Evolutionary conservation across 2,797 vertebrate genomes (phyloP), one percentile per base, ranked within the genome.

Genomic region (Glossophaga mutica): DNA sequence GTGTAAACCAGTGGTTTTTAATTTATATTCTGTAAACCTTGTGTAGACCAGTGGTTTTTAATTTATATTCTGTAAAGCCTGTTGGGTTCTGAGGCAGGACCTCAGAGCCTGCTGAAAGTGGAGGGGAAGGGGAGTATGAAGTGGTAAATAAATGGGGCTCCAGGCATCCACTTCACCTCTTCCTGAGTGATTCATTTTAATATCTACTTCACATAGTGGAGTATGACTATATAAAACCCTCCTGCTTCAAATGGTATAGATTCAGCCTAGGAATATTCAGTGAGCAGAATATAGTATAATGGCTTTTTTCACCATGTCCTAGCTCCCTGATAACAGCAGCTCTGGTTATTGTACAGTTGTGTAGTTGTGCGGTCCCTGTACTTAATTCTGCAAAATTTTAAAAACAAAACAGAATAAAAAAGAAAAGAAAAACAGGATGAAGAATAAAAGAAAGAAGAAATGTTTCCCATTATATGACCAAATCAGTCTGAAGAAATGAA

Each of bases 401-500:
- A 19, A 76, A 81, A 1, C 6, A 65, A 37, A 76, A 44, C 5
- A 12, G 7, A 34, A 14, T 42, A 34, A 71, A 70, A 18, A 37
- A 67, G 11, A 22, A 87, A 87, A 37, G 37, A 48, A 48, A 78
- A 46, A 14, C 8, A 26, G 16, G 24, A 70, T 42, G 1, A n/a
- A 39, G 48, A 92, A 67, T 14, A 21, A 44, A 68, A 67, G 29
- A 57, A 57, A 73, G 29, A 39, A 74, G 18, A 50, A 71, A 55
- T n/a, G 6, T 21, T 89, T 46, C 55, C 37, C 10, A 79, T 94
- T 39, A 0, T 71, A 50, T 86, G 87, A 29, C 59, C 70, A 96
- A 42, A 91, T 90, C 70, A 76, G 57, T 84, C 70, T 70, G 48
- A 87, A 71, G 32, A 90, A 77, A 88, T 83, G 84, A 88, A 94